Conservation (phyloP, 1,140 invertebrate genomes). For the Dendroctonus ponderosae region DNA sequence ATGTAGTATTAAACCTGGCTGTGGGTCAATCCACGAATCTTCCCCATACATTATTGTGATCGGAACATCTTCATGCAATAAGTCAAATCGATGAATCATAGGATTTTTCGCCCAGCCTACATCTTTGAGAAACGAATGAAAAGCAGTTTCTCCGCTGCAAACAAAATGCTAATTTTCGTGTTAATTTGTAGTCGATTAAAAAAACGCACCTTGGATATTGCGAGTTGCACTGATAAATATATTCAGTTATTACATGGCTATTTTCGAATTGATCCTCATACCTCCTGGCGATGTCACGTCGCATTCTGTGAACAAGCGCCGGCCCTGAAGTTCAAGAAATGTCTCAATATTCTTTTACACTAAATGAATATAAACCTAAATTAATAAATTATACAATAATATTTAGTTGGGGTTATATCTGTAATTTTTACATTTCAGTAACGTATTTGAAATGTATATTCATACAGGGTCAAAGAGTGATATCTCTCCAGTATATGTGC, state of each 20-base stretch:
- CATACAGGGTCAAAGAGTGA: too few species aligned
- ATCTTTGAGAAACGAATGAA: constrained; percentile 83
- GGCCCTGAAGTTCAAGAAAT: constrained; percentile 60
- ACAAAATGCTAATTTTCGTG: neutral
- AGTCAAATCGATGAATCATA: constrained; percentile 78
- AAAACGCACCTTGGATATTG: constrained; percentile 79
- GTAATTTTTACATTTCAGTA: too few species aligned
- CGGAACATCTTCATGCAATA: constrained; percentile 71
- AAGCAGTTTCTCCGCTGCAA: constrained; percentile 88
- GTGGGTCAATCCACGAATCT: constrained; percentile 88
- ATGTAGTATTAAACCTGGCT: constrained; percentile 73
- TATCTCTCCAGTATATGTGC: too few species aligned
- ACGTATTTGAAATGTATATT: too few species aligned
- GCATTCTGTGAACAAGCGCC: constrained; percentile 76
- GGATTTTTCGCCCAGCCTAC: constrained; percentile 96
- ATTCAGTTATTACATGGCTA: constrained; percentile 77
- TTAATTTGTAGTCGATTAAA: neutral
- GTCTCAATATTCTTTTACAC: neutral
- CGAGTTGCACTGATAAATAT: constrained; percentile 95
- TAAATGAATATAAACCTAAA: too few species aligned
- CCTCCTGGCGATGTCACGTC: constrained; percentile 85
- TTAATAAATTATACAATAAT: too few species aligned
- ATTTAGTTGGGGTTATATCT: too few species aligned
- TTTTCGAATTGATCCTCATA: constrained; percentile 72
- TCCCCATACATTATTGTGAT: constrained; percentile 91